Evolutionary conservation across 2,888 invertebrate genomes (phyloP).

Genomic region (Mystacides longicornis): DNA sequence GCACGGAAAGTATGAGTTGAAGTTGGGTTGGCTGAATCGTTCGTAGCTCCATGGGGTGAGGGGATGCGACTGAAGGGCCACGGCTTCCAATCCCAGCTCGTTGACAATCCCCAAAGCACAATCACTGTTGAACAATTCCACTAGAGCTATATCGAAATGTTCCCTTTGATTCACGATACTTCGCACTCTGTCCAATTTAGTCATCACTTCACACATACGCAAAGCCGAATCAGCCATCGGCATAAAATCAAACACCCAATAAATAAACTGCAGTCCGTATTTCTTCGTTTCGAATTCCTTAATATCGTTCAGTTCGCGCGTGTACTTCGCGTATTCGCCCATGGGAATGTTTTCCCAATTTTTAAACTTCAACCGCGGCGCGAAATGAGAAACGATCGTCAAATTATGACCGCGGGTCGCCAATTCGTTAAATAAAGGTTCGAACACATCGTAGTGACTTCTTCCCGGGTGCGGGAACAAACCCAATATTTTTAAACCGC

Average conservation of each 20-base stretch:
- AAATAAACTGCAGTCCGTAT: constrained; percentile 28
- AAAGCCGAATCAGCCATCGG: constrained; percentile 8
- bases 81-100: constrained; percentile 48
- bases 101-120: constrained; percentile 56
- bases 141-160: constrained; percentile 55
- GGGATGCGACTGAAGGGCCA: constrained; percentile 49
- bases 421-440: constrained; percentile 39
- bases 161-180: constrained; percentile 34
- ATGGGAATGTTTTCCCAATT: constrained; percentile 34
- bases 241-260: constrained; percentile 10
- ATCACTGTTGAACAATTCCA: constrained; percentile 57
- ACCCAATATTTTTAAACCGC: constrained; percentile 33
- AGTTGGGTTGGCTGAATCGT: constrained; percentile 42
- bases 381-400: constrained; percentile 44
- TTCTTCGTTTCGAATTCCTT: constrained; percentile 28
- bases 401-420: constrained; percentile 40
- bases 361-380: constrained; percentile 28
- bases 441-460: constrained; percentile 46
- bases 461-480: constrained; percentile 42
- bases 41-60: constrained; percentile 51
- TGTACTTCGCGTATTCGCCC: constrained; percentile 29
- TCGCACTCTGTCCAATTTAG: constrained; percentile 36
- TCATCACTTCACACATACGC: constrained; percentile 37
- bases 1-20: constrained; percentile 43
- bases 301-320: constrained; percentile 32